Base-by-base conservation (phyloP, 2,113 vertebrate species). In the Gallinago media region DNA sequence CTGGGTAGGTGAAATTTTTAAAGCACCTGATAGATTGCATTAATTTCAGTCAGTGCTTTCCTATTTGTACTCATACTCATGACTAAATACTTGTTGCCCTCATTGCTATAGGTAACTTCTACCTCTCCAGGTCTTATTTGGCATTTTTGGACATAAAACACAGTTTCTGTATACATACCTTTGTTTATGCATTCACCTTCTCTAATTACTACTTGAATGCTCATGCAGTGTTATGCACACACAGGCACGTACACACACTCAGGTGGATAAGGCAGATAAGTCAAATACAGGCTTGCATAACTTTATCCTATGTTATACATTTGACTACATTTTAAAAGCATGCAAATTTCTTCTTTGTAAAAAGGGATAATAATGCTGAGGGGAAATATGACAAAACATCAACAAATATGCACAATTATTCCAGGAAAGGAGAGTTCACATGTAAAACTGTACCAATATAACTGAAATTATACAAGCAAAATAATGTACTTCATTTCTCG, bases 11-110 rank as follows among this genome's bases (percentile, higher is more conserved):
- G 56, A 88, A 82, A 71, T 80, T 77, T 96, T 80, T 75, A 74
- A 93, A 91, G 56, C 18, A 55, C 8, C 38, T 59, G 38, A 25
- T 16, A 49, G 23, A 32, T 8, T 90, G 38, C 12, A 27, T 49
- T 84, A 6, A 78, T 84, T 96, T 86, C 65, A 66, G 67, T 18
- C 15, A 38, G 18, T 32, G 36, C 21, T 88, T 68, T 83, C 23
- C 8, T 29, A 25, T 83, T 74, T 5, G 1, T 56, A 32, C 19
- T 40, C 67, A 12, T 22, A 12, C 20, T 67, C 20, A 15, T n/a
- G 9, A 50, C 46, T 76, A 79, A 93, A 62, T 58, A 65, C 11
- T 54, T 31, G 21, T 18, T 71, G 34, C 15, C 32, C 90, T 95
- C 3, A 3, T 22, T 85, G 11, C 32, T 59, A 2, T 18, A 83